These are phyloP conservation scores for Malurus elegans DNA, from an alignment of 2,113 vertebrate genomes.

Conservation along the genomic window DNA sequence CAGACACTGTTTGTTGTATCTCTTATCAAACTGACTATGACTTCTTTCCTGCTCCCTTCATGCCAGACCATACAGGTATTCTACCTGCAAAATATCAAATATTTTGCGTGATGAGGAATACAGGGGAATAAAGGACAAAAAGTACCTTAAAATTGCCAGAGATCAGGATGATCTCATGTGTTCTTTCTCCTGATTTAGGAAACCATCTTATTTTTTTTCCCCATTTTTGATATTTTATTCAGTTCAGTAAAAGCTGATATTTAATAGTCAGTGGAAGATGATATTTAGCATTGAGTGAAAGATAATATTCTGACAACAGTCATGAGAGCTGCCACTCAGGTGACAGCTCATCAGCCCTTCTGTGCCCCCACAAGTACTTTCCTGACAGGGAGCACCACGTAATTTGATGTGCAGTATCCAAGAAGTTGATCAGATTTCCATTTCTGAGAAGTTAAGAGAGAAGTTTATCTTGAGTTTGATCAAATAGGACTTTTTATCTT, in stretches of 20 bases:
- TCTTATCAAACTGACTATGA: neutral
- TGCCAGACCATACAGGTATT: neutral
- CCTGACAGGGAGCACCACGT: neutral
- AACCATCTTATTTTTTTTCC: neutral
- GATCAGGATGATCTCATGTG: neutral
- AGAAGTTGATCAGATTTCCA: neutral
- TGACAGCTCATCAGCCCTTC: neutral
- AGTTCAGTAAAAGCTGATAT: neutral
- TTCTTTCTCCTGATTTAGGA: neutral
- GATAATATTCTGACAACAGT: neutral
- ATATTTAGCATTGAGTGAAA: neutral
- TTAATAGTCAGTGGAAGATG: neutral
- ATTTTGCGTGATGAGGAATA: neutral
- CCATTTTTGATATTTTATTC: neutral
- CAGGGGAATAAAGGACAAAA: neutral
- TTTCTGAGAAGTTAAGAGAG: neutral
- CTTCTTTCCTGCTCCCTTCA: neutral
- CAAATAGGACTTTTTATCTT: neutral
- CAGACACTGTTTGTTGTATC: neutral
- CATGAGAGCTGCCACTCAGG: neutral
- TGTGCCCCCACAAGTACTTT: neutral
- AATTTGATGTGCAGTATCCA: neutral
- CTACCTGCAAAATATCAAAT: neutral
- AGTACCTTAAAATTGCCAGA: neutral
- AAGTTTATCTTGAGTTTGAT: neutral